A percentile compares a stretch with the other conserved stretches of the same genome.
Conservation (phyloP, 2,888 invertebrate genomes). For the Drosophila atroscutellata region DNA sequence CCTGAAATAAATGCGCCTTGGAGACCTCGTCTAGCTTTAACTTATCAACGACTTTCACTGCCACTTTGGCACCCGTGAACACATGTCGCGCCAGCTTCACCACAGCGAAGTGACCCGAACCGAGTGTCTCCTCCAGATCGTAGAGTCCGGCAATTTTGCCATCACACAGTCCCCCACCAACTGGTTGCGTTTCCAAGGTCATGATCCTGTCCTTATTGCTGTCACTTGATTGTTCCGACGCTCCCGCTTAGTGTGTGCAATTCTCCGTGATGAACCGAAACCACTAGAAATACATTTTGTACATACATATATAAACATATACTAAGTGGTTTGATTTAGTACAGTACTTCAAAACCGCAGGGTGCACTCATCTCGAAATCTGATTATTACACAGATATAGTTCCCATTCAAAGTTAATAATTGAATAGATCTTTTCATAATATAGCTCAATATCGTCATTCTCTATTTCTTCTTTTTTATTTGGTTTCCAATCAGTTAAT, state of each 20-base stretch:
- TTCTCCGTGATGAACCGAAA: constrained; percentile 36
- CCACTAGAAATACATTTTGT: constrained; percentile 49
- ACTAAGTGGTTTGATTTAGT: constrained; percentile 9
- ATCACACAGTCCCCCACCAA: constrained; percentile 84
- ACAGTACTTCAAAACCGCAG: constrained; percentile 37
- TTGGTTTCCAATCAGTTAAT: constrained; percentile 29
- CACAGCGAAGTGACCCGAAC: constrained; percentile 99
- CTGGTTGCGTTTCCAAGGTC: constrained; percentile 79
- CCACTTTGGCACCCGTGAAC: constrained; percentile 99
- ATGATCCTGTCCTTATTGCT: constrained; percentile 54
- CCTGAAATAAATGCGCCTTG: constrained; percentile 97
- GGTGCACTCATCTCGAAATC: constrained; percentile 10
- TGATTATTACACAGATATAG: constrained; percentile 21
- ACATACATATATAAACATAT: not conserved
- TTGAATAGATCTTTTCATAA: not conserved
- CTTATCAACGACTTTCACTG: constrained; percentile 99
- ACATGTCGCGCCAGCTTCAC: constrained; percentile 99
- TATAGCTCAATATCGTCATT: not conserved
- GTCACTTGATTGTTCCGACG: constrained; percentile 27
- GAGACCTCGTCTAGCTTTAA: constrained; percentile 98
- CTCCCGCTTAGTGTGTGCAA: constrained; percentile 34
- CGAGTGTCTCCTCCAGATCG: constrained; percentile 98
- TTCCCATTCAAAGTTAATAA: constrained; percentile 15
- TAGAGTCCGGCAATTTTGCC: constrained; percentile 98
- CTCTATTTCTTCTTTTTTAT: constrained; percentile 20